These are phyloP conservation scores for Cryptocheilus praepositus DNA, from an alignment of 2,888 invertebrate genomes.

Conservation along the genomic window DNA sequence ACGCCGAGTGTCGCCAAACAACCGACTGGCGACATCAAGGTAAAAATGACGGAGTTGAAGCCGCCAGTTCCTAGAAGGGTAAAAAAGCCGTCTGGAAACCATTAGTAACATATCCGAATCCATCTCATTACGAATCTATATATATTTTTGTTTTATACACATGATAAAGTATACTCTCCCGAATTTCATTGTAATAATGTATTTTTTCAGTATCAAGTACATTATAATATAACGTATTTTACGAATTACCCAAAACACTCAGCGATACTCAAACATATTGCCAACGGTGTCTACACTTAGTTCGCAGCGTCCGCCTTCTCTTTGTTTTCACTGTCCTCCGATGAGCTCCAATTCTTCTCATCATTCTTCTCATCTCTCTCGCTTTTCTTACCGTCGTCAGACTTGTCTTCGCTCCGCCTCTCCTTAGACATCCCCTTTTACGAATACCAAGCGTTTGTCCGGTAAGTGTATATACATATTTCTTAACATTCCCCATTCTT, in stretches of 20 bases:
- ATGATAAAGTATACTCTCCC: constrained; percentile 1
- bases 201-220: constrained; percentile 49
- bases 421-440: constrained; percentile 53
- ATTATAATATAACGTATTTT: constrained; percentile 38
- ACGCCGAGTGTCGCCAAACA: background rate
- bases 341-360: constrained; percentile 58
- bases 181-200: constrained; percentile 8
- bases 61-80: constrained; percentile 26
- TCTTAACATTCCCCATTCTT: background rate
- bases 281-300: constrained; percentile 32
- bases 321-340: constrained; percentile 54
- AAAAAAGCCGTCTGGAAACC: constrained; percentile 1
- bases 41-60: background rate
- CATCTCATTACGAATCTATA: background rate
- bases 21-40: background rate
- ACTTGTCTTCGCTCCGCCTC: constrained; percentile 63
- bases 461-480: constrained; percentile 27
- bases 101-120: too few species aligned
- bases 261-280: constrained; percentile 10
- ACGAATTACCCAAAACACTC: constrained; percentile 35
- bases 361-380: constrained; percentile 65
- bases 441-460: constrained; percentile 28
- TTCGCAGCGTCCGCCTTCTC: constrained; percentile 61
- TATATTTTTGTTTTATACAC: background rate
- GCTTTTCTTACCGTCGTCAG: constrained; percentile 66